Evolutionary conservation across 2,113 vertebrate genomes (phyloP).

Genomic region (Chionomys nivalis): DNA sequence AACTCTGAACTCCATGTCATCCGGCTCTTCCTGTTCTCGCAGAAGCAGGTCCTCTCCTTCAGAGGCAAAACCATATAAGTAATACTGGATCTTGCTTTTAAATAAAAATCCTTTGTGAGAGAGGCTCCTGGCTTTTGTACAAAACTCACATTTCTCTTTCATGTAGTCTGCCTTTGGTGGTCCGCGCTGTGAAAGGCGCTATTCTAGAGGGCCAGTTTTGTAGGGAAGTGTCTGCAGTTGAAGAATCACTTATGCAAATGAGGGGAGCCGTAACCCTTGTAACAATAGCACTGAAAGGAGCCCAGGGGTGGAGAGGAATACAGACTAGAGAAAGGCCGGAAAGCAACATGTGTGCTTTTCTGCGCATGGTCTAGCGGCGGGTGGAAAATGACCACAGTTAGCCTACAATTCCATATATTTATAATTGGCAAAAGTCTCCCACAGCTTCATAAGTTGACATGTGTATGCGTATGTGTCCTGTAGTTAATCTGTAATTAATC

Average conservation of each 20-base stretch:
- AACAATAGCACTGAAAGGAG: conserved; percentile 67
- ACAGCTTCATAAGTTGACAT: neutral
- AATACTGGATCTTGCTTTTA: conserved; percentile 22
- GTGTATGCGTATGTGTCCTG: neutral
- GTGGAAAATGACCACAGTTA: neutral
- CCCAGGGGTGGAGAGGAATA: neutral
- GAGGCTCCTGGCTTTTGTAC: conserved; percentile 30
- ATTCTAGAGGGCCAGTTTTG: conserved; percentile 52
- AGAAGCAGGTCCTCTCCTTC: neutral
- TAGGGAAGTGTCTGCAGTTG: conserved; percentile 69
- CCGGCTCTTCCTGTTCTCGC: conserved; percentile 24
- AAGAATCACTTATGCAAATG: conserved; percentile 77
- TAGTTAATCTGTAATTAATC: conserved; percentile 52
- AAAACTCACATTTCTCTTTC: conserved; percentile 57
- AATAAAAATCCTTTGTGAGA: conserved; percentile 41
- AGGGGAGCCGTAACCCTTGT: conserved; percentile 25
- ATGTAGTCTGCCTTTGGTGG: conserved; percentile 42
- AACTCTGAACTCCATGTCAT: neutral
- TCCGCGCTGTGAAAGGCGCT: conserved; percentile 59
- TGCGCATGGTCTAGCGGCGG: neutral
- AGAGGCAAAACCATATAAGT: neutral
- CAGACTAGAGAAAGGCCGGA: conserved; percentile 34
- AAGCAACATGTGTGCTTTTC: conserved; percentile 8
- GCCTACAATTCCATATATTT: conserved; percentile 23
- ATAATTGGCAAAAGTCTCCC: conserved; percentile 45